These are phyloP conservation scores for Agrochola lota DNA, from an alignment of 2,888 invertebrate genomes.

Conservation along the genomic window DNA sequence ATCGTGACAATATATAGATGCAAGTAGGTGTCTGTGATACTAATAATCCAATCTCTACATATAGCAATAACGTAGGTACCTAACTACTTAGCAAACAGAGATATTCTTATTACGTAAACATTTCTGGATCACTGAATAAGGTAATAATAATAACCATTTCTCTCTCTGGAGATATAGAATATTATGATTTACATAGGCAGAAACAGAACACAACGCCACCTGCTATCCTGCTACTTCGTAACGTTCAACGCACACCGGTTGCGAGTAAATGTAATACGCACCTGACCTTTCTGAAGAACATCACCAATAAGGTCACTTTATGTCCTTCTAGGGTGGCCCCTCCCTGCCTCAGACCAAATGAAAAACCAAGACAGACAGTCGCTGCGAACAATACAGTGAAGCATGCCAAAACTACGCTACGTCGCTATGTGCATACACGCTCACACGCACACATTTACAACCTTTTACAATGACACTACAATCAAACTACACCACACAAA, in stretches of 20 bases:
- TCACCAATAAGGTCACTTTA: not conserved
- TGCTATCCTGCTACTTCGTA: too few species aligned
- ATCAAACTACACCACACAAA: too few species aligned
- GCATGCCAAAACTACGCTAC: too few species aligned
- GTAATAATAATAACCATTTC: not conserved
- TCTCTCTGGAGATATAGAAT: not conserved
- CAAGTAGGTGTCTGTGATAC: not conserved
- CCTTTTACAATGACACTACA: too few species aligned
- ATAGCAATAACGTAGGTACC: not conserved
- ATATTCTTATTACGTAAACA: constrained; percentile 11
- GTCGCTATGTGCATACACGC: too few species aligned
- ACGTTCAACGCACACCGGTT: not conserved
- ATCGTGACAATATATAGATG: not conserved
- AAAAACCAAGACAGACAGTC: too few species aligned
- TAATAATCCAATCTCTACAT: not conserved
- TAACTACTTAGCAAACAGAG: not conserved
- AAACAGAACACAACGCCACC: not conserved
- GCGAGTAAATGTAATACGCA: not conserved
- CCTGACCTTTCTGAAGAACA: not conserved
- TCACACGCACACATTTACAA: too few species aligned
- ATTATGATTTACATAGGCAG: not conserved
- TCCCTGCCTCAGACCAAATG: too few species aligned
- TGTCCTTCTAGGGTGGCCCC: not conserved
- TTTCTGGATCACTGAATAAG: constrained; percentile 17
- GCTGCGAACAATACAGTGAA: too few species aligned